Base-by-base conservation (phyloP, 2,888 invertebrate species). In the Notocelia uddmanniana region DNA sequence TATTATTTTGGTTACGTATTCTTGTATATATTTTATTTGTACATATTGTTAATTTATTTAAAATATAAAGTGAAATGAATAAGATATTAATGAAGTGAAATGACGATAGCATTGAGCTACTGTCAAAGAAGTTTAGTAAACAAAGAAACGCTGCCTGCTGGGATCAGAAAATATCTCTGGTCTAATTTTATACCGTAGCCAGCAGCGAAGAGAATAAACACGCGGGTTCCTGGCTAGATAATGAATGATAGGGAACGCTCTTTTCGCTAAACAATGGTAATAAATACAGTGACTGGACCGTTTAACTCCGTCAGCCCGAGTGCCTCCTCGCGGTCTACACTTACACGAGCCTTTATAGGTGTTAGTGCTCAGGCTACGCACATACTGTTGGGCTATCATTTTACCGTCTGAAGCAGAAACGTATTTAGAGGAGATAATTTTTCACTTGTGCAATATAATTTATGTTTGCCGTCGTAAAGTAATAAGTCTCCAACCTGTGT, bases 191-290 rank as follows among this genome's bases (percentile, higher is more conserved):
- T 76, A 70, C 69, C 74, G 74, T 74, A 48, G 72, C 64, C 74
- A 75, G 74, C 23, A 64, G 37, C 52, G 23, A 37, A 64, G 52
- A 60, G 78, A 82, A 83, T 83, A 88, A 85, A 85, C 82, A 81
- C 78, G 76, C 76, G 77, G 76, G 76, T 74, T 74, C 78, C 80
- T 79, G 48, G 75, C 83, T 76, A 80, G 84, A 85, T 92, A 92
- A 92, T 90, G 89, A 91, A 92, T 89, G 91, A 90, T 89, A 87
- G 83, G 85, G 87, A 86, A 88, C 87, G 89, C 89, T 89, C 87
- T 85, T 90, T 90, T 86, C 85, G 80, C 91, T 93, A 93, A 93
- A 92, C 89, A 92, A 93, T 93, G 92, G 91, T 93, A 93, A 93
- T 93, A 91, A 90, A 93, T 92, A 93, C 93, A 91, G 91, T 81